These are phyloP conservation scores for Brachypalpus laphriformis DNA, from an alignment of 2,888 invertebrate species.

Conservation along the genomic window DNA sequence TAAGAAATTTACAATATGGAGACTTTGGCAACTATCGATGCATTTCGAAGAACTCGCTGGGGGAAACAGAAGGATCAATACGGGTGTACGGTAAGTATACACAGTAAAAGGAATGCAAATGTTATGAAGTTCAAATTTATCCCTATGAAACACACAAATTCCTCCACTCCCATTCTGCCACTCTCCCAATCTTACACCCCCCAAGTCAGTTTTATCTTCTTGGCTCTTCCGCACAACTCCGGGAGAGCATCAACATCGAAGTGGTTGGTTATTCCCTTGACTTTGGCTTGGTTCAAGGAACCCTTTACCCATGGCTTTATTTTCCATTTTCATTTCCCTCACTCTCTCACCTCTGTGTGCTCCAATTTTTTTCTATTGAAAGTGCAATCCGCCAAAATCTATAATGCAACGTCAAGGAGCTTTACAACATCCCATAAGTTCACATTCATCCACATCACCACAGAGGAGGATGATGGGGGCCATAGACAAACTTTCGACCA, in stretches of 20 bases:
- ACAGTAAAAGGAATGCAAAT: slow-evolving; percentile 65
- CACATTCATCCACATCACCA: slow-evolving; percentile 50
- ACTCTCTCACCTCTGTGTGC: slow-evolving; percentile 42
- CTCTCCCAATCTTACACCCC: not conserved
- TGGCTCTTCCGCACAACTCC: slow-evolving; percentile 26
- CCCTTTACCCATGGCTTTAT: slow-evolving; percentile 64
- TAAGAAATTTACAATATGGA: slow-evolving; percentile 90
- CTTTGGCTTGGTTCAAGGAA: slow-evolving; percentile 57
- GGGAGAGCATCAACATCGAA: slow-evolving; percentile 14
- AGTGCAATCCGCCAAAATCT: slow-evolving; percentile 70
- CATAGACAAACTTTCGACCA: slow-evolving; percentile 60
- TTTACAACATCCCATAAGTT: slow-evolving; percentile 55
- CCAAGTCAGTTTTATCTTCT: slow-evolving; percentile 49
- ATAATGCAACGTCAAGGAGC: slow-evolving; percentile 66
- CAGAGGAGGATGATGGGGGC: not conserved
- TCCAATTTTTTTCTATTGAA: slow-evolving; percentile 35
- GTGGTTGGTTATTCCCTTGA: slow-evolving; percentile 43
- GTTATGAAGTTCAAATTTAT: slow-evolving; percentile 65
- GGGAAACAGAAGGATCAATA: slow-evolving; percentile 96
- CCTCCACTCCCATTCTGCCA: slow-evolving; percentile 6
- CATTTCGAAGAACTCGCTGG: slow-evolving; percentile 96
- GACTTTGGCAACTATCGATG: slow-evolving; percentile 96
- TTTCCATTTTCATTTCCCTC: slow-evolving; percentile 56
- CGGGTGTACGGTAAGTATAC: slow-evolving; percentile 91
- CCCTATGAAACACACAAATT: slow-evolving; percentile 52